These are phyloP conservation scores for Piaya cayana DNA, from an alignment of 2,113 vertebrate species.

Conservation along the genomic window DNA sequence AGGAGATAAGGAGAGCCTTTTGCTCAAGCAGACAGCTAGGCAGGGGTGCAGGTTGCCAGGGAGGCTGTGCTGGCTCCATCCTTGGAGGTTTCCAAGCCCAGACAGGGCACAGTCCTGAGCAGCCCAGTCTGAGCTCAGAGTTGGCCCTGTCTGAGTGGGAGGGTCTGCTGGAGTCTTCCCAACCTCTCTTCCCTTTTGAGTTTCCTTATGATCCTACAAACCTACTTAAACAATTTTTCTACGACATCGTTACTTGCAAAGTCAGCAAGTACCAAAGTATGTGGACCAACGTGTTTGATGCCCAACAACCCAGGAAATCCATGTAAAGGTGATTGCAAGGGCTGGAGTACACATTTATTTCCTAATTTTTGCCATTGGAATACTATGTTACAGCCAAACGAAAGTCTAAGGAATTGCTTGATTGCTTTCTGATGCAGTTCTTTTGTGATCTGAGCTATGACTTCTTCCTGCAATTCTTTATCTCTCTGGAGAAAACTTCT, in stretches of 20 bases:
- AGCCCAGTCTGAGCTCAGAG: neutral
- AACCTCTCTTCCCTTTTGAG: neutral
- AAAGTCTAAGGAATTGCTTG: neutral
- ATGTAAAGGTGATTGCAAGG: neutral
- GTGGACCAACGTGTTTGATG: neutral
- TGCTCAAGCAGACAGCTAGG: accelerated
- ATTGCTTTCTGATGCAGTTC: neutral
- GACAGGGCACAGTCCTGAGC: neutral
- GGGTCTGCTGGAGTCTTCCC: neutral
- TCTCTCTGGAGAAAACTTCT: neutral
- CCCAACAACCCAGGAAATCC: neutral
- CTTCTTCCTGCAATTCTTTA: neutral
- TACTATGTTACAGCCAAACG: neutral
- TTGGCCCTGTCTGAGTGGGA: neutral
- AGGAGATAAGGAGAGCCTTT: neutral
- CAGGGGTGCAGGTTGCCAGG: neutral
- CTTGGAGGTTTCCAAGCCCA: neutral
- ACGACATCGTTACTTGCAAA: neutral
- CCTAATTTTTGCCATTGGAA: neutral
- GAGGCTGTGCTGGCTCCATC: neutral
- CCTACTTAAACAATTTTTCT: neutral
- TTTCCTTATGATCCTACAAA: neutral
- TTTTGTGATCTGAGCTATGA: neutral
- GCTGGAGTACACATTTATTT: neutral
- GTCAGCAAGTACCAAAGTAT: neutral